phyloP scores from a whole-genome alignment of 2,113 vertebrate genomes.

The Petrocephalus microphthalmus region DNA sequence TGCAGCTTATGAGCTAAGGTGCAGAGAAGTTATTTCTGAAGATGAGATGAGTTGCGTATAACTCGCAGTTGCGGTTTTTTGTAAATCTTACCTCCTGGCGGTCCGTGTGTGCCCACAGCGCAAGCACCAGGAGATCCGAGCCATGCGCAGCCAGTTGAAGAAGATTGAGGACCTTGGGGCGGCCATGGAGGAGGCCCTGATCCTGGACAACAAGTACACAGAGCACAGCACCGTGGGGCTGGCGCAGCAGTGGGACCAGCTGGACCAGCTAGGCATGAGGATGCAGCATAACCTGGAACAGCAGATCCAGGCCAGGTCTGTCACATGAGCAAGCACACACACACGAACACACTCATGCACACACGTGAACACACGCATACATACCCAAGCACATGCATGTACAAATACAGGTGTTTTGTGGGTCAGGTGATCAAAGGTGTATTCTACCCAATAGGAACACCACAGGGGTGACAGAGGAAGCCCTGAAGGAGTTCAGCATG shows the following conservation, averaged over 20 bases:
- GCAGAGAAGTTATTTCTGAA: neutral
- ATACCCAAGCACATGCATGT: no score
- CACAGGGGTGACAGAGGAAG: constrained; percentile 93
- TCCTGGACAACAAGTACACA: constrained; percentile 97
- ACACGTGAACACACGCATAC: no score
- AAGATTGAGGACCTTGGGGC: constrained; percentile 98
- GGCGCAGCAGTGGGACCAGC: constrained; percentile 97
- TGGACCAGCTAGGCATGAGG: constrained; percentile 96
- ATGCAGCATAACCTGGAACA: constrained; percentile 99
- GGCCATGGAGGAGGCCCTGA: constrained; percentile 95
- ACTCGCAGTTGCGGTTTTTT: neutral
- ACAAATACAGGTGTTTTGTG: neutral
- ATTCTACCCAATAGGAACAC: constrained; percentile 74
- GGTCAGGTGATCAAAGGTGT: neutral
- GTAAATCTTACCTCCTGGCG: neutral
- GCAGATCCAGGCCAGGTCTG: constrained; percentile 93
- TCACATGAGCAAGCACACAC: neutral
- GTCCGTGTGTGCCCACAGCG: constrained; percentile 57
- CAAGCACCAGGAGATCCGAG: constrained; percentile 96
- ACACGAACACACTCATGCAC: neutral
- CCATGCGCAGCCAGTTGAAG: constrained; percentile 97
- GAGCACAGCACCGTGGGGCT: constrained; percentile 97
- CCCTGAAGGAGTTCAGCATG: constrained; percentile 99
- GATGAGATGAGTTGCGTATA: neutral
- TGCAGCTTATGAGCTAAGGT: neutral